phyloP scores from a whole-genome alignment of 2,888 invertebrate genomes.

The Euplagia quadripunctaria region DNA sequence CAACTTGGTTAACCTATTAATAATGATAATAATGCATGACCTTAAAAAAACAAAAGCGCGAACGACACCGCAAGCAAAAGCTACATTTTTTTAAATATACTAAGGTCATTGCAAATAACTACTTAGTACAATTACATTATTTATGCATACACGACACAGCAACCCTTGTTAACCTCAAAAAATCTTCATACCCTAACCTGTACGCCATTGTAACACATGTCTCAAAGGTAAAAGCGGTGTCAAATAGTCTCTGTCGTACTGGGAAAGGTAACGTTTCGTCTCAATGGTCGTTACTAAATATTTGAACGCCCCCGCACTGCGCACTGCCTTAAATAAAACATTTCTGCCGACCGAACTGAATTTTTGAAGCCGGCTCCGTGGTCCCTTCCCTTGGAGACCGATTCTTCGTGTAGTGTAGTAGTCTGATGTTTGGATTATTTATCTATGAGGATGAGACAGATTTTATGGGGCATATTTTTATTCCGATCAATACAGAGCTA shows the following conservation, averaged over 20 bases:
- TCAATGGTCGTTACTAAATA: constrained; percentile 78
- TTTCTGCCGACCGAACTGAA: constrained; percentile 72
- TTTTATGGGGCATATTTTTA: constrained; percentile 29
- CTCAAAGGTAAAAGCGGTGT: constrained; percentile 47
- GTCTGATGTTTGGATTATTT: constrained; percentile 42
- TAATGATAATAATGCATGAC: not conserved
- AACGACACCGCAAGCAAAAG: not conserved
- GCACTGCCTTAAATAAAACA: constrained; percentile 80
- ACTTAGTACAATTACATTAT: not conserved
- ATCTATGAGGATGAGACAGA: constrained; percentile 30
- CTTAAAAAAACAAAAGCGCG: not conserved
- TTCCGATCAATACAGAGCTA: not conserved
- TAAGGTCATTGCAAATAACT: constrained; percentile 3
- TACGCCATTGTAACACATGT: constrained; percentile 24
- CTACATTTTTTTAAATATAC: not conserved
- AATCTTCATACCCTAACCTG: constrained; percentile 6
- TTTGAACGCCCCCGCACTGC: constrained; percentile 80
- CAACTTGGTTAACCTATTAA: no score
- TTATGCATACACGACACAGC: constrained; percentile 10
- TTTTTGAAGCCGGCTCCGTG: constrained; percentile 72
- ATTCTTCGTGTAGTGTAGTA: constrained; percentile 37
- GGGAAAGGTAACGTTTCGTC: constrained; percentile 66
- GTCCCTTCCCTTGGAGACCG: constrained; percentile 61
- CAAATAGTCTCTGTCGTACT: constrained; percentile 50
- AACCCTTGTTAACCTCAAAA: constrained; percentile 11